These are phyloP conservation scores for Hydractinia symbiolongicarpus DNA, from an alignment of 30 jellyfish, hydroid and myxozoan genomes.

Conservation along the genomic window DNA sequence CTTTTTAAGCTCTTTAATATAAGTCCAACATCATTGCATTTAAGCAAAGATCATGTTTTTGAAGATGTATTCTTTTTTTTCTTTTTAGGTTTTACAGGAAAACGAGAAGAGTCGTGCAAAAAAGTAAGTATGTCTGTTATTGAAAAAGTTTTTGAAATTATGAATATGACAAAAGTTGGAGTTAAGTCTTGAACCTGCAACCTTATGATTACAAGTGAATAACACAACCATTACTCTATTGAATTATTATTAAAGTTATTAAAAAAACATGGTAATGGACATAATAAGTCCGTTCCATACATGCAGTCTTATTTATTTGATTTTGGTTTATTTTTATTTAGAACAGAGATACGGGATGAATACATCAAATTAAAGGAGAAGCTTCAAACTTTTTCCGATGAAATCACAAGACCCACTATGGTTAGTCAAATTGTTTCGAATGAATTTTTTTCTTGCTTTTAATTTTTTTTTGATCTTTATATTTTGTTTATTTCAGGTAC, in stretches of 20 bases:
- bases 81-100: neutral
- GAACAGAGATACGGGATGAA: constrained; percentile 50
- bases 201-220: no score
- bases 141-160: no score
- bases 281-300: no score
- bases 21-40: no score
- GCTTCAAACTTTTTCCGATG: constrained; percentile 45
- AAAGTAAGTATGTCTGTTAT: neutral
- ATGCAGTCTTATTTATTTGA: no score
- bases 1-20: no score
- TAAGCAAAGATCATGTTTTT: no score
- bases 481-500: constrained; percentile 44
- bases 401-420: constrained; percentile 46
- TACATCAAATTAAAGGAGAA: constrained; percentile 36
- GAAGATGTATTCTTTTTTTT: neutral
- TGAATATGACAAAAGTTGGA: no score
- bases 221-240: no score
- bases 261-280: no score
- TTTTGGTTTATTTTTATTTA: neutral
- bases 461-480: neutral
- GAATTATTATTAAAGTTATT: no score
- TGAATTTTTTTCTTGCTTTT: neutral
- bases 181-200: no score
- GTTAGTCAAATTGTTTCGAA: constrained; percentile 28
- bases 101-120: neutral